Conservation (phyloP, 2,888 invertebrate genomes). For the Nemapogon koenigi region DNA sequence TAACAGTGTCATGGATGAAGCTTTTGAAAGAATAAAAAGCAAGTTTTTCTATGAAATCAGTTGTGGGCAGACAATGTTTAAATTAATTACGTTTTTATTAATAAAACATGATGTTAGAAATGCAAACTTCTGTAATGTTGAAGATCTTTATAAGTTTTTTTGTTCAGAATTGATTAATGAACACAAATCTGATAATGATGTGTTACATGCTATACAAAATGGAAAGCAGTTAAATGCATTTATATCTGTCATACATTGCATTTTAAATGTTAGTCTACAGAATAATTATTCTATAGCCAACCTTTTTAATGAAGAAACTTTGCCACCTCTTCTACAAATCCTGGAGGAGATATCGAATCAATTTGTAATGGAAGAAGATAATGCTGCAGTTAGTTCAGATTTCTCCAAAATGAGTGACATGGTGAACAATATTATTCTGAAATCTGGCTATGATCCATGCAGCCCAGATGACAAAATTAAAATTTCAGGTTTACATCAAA, state of each 20-base stretch:
- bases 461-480: conserved; percentile 42
- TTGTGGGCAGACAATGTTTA: conserved; percentile 64
- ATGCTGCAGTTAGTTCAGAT: conserved; percentile 60
- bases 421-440: conserved; percentile 64
- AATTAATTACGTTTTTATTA: conserved; percentile 47
- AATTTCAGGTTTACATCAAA: conserved; percentile 69
- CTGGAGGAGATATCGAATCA: conserved; percentile 39
- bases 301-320: conserved; percentile 19
- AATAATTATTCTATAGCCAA: conserved; percentile 25
- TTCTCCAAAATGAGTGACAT: conserved; percentile 81
- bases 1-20: conserved; percentile 37
- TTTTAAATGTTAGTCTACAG: conserved; percentile 30
- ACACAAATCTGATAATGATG: conserved; percentile 36
- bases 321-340: conserved; percentile 26
- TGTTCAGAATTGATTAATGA: conserved; percentile 30
- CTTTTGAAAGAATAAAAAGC: conserved; percentile 54
- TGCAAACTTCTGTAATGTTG: conserved; percentile 27
- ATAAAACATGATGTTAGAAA: conserved; percentile 22
- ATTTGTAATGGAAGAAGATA: conserved; percentile 38
- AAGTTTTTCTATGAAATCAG: conserved; percentile 68
- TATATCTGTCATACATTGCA: conserved; percentile 35
- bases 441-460: conserved; percentile 33
- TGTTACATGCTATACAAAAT: conserved; percentile 50
- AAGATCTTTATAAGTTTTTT: conserved; percentile 37
- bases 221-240: conserved; percentile 61